These are phyloP conservation scores for Seladonia tumulorum DNA, from an alignment of 2,888 invertebrate species.

Conservation along the genomic window DNA sequence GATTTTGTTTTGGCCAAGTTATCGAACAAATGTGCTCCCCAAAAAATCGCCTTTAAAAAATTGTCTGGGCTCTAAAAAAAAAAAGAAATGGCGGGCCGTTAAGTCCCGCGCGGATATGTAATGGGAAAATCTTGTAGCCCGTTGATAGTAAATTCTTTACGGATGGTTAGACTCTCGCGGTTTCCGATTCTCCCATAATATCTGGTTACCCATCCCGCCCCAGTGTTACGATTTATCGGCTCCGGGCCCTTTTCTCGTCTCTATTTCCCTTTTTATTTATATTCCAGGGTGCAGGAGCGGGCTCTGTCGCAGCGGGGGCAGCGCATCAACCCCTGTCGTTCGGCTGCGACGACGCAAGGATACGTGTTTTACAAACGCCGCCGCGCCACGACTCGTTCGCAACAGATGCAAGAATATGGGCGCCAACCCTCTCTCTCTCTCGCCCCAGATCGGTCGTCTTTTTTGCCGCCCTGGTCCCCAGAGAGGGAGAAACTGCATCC, in stretches of 20 bases:
- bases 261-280: conserved; percentile 53
- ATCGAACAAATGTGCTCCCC: not conserved
- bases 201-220: conserved; percentile 24
- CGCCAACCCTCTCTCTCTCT: conserved; percentile 18
- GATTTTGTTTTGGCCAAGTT: not conserved
- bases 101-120: conserved; percentile 9
- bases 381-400: conserved; percentile 50
- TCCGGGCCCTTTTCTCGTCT: conserved; percentile 31
- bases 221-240: conserved; percentile 74
- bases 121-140: conserved; percentile 67
- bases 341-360: conserved; percentile 66
- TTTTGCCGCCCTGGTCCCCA: conserved; percentile 68
- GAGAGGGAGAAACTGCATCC: conserved; percentile 68
- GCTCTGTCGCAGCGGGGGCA: conserved; percentile 55
- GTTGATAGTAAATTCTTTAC: conserved; percentile 72
- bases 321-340: conserved; percentile 36
- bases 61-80: not conserved
- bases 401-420: conserved; percentile 78
- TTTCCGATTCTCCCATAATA: conserved; percentile 41
- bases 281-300: conserved; percentile 35
- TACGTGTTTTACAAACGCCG: conserved; percentile 72
- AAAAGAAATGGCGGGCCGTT: not conserved
- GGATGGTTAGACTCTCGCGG: conserved; percentile 70
- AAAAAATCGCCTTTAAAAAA: not conserved
- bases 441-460: conserved; percentile 42